These are phyloP conservation scores for Pogona vitticeps DNA, from an alignment of 2,113 vertebrate genomes.

Conservation along the genomic window DNA sequence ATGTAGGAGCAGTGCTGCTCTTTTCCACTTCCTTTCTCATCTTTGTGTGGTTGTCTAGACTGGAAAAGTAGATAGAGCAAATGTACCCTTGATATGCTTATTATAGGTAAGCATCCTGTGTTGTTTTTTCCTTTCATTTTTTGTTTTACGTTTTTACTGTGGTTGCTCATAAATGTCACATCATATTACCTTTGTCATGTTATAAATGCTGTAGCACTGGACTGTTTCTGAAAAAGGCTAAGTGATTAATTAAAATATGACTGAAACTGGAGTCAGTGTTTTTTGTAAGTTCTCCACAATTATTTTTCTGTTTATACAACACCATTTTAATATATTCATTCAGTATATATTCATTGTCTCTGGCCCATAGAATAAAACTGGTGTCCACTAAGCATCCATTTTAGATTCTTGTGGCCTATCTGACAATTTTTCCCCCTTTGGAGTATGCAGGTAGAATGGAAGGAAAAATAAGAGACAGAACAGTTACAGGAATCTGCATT, in stretches of 20 bases:
- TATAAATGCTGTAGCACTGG: neutral
- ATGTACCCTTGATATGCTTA: too few relatives aligned
- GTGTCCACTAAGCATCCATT: neutral
- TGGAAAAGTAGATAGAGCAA: too few relatives aligned
- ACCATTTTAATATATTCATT: too few relatives aligned
- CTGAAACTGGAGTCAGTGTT: neutral
- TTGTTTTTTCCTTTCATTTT: neutral
- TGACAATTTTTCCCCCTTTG: too few relatives aligned
- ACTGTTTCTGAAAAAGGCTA: constrained; percentile 34
- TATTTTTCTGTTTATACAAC: neutral
- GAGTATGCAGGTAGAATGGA: too few relatives aligned
- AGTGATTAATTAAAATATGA: constrained; percentile 37
- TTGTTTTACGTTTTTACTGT: neutral
- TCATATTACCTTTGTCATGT: neutral
- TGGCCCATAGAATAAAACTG: neutral
- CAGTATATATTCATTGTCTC: neutral
- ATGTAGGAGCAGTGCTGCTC: neutral
- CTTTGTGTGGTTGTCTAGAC: too few relatives aligned
- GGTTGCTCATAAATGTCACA: neutral
- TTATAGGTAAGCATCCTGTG: neutral
- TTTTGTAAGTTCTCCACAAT: neutral
- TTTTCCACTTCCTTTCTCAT: neutral
- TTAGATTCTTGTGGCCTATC: too few relatives aligned
- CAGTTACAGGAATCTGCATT: too few relatives aligned
- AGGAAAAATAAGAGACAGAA: too few relatives aligned